These are phyloP conservation scores for Barnardius zonarius DNA, from an alignment of 2,113 vertebrate species.

Conservation along the genomic window DNA sequence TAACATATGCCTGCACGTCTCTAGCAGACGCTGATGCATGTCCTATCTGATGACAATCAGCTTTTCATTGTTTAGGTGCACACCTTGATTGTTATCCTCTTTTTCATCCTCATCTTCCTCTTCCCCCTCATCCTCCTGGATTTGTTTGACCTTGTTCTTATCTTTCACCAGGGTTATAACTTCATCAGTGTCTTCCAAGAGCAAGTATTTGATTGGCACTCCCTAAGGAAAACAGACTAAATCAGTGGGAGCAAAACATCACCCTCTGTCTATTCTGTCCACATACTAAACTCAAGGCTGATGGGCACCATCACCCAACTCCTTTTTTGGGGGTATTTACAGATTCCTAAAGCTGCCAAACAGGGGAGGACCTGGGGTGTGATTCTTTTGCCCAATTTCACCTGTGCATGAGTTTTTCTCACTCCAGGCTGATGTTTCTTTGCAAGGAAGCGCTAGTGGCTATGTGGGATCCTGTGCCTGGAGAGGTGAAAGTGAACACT, in stretches of 20 bases:
- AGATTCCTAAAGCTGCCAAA: background rate
- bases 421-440: background rate
- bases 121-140: conserved; percentile 26
- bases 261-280: background rate
- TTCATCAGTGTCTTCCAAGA: conserved; percentile 79
- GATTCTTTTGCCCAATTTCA: background rate
- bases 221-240: conserved; percentile 64
- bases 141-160: conserved; percentile 34
- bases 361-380: background rate
- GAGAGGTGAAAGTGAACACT: background rate
- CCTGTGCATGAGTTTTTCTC: background rate
- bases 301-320: background rate
- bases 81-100: conserved; percentile 70
- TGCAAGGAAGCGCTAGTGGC: background rate
- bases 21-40: background rate
- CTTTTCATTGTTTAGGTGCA: background rate
- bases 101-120: conserved; percentile 54
- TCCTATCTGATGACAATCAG: background rate
- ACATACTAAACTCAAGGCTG: background rate
- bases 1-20: accelerated
- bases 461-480: background rate
- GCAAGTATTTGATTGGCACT: conserved; percentile 80
- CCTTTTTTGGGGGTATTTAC: background rate
- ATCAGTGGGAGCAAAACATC: background rate
- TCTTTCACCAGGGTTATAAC: conserved; percentile 79